A percentile compares a stretch with the other conserved stretches of the same genome.
These are phyloP conservation scores for Synergus itoensis DNA, from an alignment of 2,888 invertebrate genomes.

Conservation along the genomic window DNA sequence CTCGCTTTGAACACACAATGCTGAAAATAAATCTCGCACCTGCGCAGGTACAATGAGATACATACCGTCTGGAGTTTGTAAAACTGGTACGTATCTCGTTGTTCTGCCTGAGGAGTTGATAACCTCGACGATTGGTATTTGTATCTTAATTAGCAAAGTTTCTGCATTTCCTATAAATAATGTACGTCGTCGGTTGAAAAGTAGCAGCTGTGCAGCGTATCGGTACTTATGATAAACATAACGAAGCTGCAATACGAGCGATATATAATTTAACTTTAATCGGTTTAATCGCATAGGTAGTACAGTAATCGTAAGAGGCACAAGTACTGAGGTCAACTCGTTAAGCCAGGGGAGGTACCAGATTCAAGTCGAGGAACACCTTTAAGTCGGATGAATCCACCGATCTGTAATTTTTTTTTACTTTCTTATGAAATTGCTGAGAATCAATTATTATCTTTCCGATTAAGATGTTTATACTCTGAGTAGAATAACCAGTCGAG, in stretches of 20 bases:
- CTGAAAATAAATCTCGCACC: slow-evolving; percentile 21
- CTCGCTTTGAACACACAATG: neutral
- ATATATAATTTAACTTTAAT: slow-evolving; percentile 51
- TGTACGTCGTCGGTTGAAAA: neutral
- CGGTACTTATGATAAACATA: slow-evolving; percentile 28
- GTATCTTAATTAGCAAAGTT: slow-evolving; percentile 46
- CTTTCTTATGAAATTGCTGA: neutral
- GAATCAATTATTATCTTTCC: neutral
- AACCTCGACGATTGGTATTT: slow-evolving; percentile 6
- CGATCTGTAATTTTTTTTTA: neutral
- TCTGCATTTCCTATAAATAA: slow-evolving; percentile 24
- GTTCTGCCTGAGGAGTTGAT: neutral
- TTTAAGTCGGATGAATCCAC: neutral
- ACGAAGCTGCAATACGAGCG: slow-evolving; percentile 44
- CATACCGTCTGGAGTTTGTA: slow-evolving; percentile 14
- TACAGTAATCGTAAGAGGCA: neutral
- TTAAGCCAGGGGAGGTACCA: neutral
- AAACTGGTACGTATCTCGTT: slow-evolving; percentile 3
- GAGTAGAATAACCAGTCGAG: neutral
- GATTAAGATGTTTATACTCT: slow-evolving; percentile 7
- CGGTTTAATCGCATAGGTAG: slow-evolving; percentile 35
- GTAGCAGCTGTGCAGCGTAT: slow-evolving; percentile 3
- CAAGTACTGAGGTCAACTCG: neutral
- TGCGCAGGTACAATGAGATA: slow-evolving; percentile 2
- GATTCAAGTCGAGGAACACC: neutral